Evolutionary conservation across 2,888 invertebrate species (phyloP), one percentile per base, ranked within the genome.

Genomic region (Dione vanillae): DNA sequence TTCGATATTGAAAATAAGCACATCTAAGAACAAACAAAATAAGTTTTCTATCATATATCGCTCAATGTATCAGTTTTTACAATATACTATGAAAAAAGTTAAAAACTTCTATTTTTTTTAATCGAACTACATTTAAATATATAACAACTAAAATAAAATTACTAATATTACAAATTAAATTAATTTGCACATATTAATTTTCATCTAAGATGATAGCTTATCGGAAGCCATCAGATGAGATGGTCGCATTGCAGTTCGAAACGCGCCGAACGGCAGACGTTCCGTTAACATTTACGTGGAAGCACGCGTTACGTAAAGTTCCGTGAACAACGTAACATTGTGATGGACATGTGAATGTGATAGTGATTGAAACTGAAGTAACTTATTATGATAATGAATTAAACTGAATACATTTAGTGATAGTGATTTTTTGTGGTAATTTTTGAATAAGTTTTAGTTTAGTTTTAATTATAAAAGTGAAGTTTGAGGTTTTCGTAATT

Each of bases 211-310:
- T 56, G 66, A 56, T 70, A 51, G 62, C 66, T 72, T 72, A 70
- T 72, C 72, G 70, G 64, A 64, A 41, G 54, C 62, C 45, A 64
- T 69, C 43, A 40, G 62, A 54, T 52, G 67, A 67, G 74, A 62
- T 69, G 82, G 86, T 82, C 92, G 92, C 92, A 92, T 86, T 92
- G 92, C 92, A 92, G 92, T 88, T 88, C 80, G 81, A 83, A 79
- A 80, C 83, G 80, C 79, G 80, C 82, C 80, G 75, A 80, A 78
- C 86, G 87, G 78, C 92, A 92, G 92, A 92, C 90, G 91, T 82
- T 80, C 81, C 83, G 85, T 82, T 81, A 87, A 78, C 89, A 87
- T 82, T 86, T 84, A 76, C 76, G 83, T 72, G 91, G 80, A 84
- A 89, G 90, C 91, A 91, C 92, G 92, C 68, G 71, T 73, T 73